A percentile compares a stretch with the other conserved stretches of the same genome.
These are phyloP conservation scores for Spodoptera litura DNA, from an alignment of 1,140 invertebrate genomes.

Conservation along the genomic window DNA sequence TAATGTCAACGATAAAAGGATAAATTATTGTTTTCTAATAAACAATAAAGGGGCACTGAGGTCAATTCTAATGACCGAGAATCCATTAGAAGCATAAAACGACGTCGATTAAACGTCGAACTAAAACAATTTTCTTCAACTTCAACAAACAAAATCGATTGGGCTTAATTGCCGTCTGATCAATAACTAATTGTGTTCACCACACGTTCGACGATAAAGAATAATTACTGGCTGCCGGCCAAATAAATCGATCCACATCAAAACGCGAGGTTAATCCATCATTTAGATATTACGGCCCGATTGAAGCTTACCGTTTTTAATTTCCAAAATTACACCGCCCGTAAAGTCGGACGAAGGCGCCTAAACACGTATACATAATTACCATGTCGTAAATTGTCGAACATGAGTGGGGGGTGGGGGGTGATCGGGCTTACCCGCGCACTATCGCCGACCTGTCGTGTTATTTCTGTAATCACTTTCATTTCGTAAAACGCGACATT, in stretches of 20 bases:
- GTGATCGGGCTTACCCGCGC: conserved; percentile 48
- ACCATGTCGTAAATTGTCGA: conserved; percentile 78
- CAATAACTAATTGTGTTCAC: conserved; percentile 85
- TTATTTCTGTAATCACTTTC: conserved; percentile 84
- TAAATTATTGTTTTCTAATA: conserved; percentile 63
- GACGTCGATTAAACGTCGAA: conserved; percentile 78
- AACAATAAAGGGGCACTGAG: conserved; percentile 62
- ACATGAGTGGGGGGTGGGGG: conserved; percentile 65
- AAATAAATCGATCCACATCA: conserved; percentile 85
- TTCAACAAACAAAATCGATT: conserved; percentile 85
- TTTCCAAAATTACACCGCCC: conserved; percentile 80
- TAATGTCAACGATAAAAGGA: conserved; percentile 53
- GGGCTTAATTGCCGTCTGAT: conserved; percentile 83
- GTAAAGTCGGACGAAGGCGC: conserved; percentile 67
- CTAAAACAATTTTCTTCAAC: conserved; percentile 85
- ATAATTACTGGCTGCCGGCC: conserved; percentile 85
- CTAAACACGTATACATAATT: conserved; percentile 81
- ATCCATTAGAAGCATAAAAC: conserved; percentile 81
- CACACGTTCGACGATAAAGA: conserved; percentile 82
- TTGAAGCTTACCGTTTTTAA: conserved; percentile 84
- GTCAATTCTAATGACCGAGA: conserved; percentile 69
- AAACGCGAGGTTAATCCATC: conserved; percentile 84
- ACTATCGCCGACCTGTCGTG: conserved; percentile 72
- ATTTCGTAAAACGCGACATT: conserved; percentile 84
- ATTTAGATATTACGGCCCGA: conserved; percentile 84